A percentile compares a stretch with the other conserved stretches of the same genome.
These are phyloP conservation scores for Pipistrellus pipistrellus DNA, from an alignment of 2,797 vertebrate species.

Conservation along the genomic window DNA sequence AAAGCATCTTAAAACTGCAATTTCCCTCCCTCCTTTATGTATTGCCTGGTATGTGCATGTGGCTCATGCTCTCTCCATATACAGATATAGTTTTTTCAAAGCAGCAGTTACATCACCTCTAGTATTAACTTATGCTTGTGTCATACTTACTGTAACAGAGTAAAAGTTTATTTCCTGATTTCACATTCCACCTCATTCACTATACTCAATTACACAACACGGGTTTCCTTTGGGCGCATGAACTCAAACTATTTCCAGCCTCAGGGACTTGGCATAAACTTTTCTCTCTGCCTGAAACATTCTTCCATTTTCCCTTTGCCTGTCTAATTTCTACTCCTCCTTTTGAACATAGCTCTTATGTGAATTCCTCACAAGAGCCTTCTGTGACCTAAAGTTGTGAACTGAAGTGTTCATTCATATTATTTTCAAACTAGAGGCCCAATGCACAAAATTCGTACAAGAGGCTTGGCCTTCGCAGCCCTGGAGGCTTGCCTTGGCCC, in stretches of 20 bases:
- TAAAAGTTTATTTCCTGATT: constrained; percentile 40
- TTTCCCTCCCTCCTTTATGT: not conserved
- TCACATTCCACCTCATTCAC: not conserved
- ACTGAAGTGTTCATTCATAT: not conserved
- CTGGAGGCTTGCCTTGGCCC: too few relatives aligned
- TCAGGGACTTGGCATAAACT: not conserved
- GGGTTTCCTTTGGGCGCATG: not conserved
- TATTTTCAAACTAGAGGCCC: constrained; percentile 7
- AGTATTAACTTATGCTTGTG: not conserved
- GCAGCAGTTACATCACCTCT: not conserved
- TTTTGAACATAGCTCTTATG: not conserved
- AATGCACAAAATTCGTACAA: too few relatives aligned
- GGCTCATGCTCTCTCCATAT: not conserved
- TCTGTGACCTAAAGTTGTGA: constrained; percentile 14
- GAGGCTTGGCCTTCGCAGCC: too few relatives aligned
- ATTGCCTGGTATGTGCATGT: not conserved
- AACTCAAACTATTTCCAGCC: constrained; percentile 14
- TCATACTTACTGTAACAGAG: not conserved
- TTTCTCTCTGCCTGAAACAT: constrained; percentile 30
- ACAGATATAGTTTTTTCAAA: not conserved
- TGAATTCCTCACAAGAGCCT: constrained; percentile 15
- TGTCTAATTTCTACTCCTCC: constrained; percentile 13
- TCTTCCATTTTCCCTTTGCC: not conserved
- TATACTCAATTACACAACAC: not conserved
- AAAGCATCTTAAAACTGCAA: constrained; percentile 40